Evolutionary conservation across 64 coral and sea anemone species (phyloP).

Genomic region (Platygyra sinensis): DNA sequence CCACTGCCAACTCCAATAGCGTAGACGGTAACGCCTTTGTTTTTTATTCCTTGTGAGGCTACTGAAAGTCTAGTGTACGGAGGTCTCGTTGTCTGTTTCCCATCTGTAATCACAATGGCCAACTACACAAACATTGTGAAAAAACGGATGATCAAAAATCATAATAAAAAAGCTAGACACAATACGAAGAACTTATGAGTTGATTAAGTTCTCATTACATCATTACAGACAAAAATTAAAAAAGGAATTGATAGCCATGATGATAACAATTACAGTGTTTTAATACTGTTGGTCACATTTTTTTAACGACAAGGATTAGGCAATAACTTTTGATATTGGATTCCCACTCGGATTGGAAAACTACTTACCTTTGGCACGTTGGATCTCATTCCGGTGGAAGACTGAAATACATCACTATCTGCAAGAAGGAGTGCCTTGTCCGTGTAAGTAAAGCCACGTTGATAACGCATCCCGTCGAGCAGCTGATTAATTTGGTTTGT

Average conservation of each 20-base stretch:
- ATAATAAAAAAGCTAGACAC: too few species aligned
- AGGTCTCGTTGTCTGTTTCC: constrained; percentile 47
- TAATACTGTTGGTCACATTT: too few species aligned
- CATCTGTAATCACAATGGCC: constrained; percentile 72
- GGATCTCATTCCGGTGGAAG: constrained; percentile 44
- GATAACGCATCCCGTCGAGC: constrained; percentile 28
- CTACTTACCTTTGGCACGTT: constrained; percentile 54
- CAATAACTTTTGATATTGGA: not conserved
- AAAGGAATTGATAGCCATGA: too few species aligned
- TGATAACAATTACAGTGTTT: too few species aligned
- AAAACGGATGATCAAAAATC: too few species aligned
- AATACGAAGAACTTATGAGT: too few species aligned
- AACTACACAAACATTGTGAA: constrained; percentile 7
- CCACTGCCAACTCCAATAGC: constrained; percentile 54
- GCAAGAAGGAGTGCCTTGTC: constrained; percentile 51
- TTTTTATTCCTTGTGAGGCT: constrained; percentile 66
- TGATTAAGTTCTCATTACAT: too few species aligned
- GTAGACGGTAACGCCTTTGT: constrained; percentile 50
- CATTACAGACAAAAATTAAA: too few species aligned
- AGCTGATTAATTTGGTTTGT: constrained; percentile 5
- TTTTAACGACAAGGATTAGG: not conserved
- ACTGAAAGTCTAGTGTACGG: constrained; percentile 1
- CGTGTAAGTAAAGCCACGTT: constrained; percentile 52
- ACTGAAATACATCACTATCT: constrained; percentile 31
- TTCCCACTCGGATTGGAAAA: not conserved